Base-by-base conservation (phyloP, 2,113 vertebrate genomes). In the Colaptes auratus region DNA sequence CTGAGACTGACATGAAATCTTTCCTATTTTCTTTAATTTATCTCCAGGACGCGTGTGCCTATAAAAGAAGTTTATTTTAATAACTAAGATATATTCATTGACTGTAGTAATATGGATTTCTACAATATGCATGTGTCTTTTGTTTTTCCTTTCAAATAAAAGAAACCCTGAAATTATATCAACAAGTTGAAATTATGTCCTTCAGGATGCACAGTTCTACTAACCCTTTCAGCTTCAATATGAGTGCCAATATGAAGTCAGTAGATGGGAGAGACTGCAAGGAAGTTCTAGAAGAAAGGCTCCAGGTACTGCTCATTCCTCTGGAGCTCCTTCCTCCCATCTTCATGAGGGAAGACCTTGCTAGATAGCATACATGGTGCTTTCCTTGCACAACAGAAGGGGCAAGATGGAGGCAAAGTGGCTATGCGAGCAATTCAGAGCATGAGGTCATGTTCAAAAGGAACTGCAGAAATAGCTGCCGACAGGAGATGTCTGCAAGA, bases 371-470 rank as follows among this genome's bases (percentile, higher is more conserved):
- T 12, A 15, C 0, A 0, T 27, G 19, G 6, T 50, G 8, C 21
- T 66, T 67, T 31, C 25, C 15, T 1, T 52, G 69, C 20, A 13
- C n/a, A 39, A 20, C 6, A 33, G 33, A 75, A 48, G 10, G 52
- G 66, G 14, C 9, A 46, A 71, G 25, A 15, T 63, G 31, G 33
- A 76, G 35, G 28, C 42, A 63, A 75, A 76, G 39, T 9, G 24
- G 13, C 35, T 7, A 6, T 6, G 3, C 28, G 58, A 35, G 28
- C 19, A 5, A 8, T 36, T 48, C 65, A 42, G 75, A 42, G 14
- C 23, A 20, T 17, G 23, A 5, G 8, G 11, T 44, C 0, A 0
- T 1, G 0, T 35, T 56, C 1, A 0, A 66, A 55, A 55, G 50
- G 19, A 73, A 30, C 50, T 88, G 64, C 15, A 46, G 60, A 46